phyloP scores from a whole-genome alignment of 2,113 vertebrate species.

The Crotalus helleri region DNA sequence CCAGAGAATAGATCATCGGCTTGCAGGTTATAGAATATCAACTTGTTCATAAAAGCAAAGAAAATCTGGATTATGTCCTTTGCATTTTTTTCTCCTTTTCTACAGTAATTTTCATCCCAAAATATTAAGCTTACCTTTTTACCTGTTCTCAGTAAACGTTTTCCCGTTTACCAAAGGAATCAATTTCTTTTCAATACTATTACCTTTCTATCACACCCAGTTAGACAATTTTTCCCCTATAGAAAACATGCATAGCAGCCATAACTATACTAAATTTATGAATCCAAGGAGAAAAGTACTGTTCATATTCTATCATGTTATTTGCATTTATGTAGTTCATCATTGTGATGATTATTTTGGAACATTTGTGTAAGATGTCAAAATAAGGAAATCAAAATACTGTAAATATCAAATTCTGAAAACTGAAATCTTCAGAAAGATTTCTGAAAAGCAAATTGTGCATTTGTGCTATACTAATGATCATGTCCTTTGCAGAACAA shows the following conservation, averaged over 20 bases:
- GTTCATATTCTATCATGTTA: background rate
- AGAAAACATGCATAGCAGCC: background rate
- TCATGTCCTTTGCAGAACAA: background rate
- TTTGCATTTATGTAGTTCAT: background rate
- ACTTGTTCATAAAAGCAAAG: background rate
- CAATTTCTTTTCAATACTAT: background rate
- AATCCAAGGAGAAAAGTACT: background rate
- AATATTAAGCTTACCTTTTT: background rate
- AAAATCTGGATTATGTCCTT: background rate
- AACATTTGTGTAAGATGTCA: background rate
- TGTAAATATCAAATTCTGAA: background rate
- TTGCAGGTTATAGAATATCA: background rate
- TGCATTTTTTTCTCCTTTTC: background rate
- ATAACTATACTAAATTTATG: background rate
- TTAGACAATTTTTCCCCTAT: background rate
- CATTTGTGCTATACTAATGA: background rate
- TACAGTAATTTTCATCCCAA: background rate
- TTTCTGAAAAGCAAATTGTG: background rate
- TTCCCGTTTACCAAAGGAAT: background rate
- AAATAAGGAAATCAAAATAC: background rate
- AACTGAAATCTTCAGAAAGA: no score
- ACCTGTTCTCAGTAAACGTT: background rate
- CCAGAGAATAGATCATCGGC: background rate
- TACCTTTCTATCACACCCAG: background rate
- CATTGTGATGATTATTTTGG: background rate